phyloP scores from a whole-genome alignment of 1,140 invertebrate genomes.

The Heliconius hewitsoni region DNA sequence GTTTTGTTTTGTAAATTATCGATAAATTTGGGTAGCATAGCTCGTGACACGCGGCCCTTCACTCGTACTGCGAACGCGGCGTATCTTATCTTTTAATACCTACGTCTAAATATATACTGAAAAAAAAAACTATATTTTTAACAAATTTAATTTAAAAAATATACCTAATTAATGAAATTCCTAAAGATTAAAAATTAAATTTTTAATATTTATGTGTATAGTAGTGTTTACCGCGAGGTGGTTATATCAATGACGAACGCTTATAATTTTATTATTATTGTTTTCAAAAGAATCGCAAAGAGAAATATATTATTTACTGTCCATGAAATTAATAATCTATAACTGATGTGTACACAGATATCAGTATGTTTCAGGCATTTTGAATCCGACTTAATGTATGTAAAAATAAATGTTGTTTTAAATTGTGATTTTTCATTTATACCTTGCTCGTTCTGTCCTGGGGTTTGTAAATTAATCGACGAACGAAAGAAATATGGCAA shows the following conservation, averaged over 20 bases:
- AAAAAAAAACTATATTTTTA: constrained; percentile 77
- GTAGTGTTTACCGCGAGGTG: constrained; percentile 74
- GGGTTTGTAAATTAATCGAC: not conserved
- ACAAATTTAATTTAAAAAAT: constrained; percentile 76
- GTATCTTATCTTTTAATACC: constrained; percentile 66
- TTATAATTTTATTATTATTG: constrained; percentile 64
- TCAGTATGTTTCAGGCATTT: constrained; percentile 80
- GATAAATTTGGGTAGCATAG: constrained; percentile 60
- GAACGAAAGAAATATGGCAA: not conserved
- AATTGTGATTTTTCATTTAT: constrained; percentile 71
- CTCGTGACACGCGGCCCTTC: constrained; percentile 58
- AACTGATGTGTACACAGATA: constrained; percentile 79
- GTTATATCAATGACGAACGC: constrained; percentile 63
- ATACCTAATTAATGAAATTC: constrained; percentile 78
- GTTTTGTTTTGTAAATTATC: constrained; percentile 49
- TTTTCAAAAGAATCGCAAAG: constrained; percentile 65
- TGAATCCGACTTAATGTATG: constrained; percentile 81
- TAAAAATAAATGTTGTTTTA: constrained; percentile 82
- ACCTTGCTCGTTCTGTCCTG: not conserved
- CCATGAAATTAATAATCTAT: constrained; percentile 71
- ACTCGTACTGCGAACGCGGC: constrained; percentile 53
- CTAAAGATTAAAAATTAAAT: constrained; percentile 77
- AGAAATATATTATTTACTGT: constrained; percentile 67
- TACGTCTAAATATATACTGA: constrained; percentile 75
- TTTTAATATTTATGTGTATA: constrained; percentile 79